A percentile compares a stretch with the other conserved stretches of the same genome.
Conservation (phyloP, 2,113 vertebrate species). For the Dermatemys mawii region DNA sequence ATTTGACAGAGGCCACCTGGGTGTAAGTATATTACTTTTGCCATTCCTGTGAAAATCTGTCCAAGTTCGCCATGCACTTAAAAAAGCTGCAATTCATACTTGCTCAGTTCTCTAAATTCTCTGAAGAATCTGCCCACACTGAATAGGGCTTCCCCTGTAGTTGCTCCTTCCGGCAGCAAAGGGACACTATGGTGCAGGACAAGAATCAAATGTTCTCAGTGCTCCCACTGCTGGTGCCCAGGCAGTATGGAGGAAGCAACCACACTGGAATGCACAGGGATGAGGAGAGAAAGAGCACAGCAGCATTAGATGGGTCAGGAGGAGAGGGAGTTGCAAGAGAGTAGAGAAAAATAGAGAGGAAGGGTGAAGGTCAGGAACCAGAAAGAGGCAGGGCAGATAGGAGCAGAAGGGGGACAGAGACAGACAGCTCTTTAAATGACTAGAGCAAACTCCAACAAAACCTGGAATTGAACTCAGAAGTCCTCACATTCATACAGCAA, state of each 20-base stretch:
- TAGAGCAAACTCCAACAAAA: background rate
- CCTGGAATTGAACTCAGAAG: background rate
- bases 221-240: background rate
- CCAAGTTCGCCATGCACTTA: background rate
- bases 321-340: background rate
- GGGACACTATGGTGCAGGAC: background rate
- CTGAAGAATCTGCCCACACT: background rate
- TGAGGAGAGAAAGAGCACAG: accelerated
- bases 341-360: background rate
- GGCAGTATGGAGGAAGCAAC: background rate
- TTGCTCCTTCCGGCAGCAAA: background rate
- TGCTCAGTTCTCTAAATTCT: background rate
- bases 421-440: background rate
- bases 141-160: background rate
- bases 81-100: background rate
- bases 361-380: background rate
- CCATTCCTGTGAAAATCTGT: background rate
- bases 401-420: background rate
- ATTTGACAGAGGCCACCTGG: background rate
- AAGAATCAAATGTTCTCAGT: background rate
- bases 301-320: background rate
- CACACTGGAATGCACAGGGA: too few species aligned
- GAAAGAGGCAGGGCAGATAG: background rate
- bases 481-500: background rate
- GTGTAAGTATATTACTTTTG: background rate